Percentiles rank a stretch among this genome's conserved stretches.
phyloP scores from a whole-genome alignment of 2,797 vertebrate species.

The Rhinatrema bivittatum region DNA sequence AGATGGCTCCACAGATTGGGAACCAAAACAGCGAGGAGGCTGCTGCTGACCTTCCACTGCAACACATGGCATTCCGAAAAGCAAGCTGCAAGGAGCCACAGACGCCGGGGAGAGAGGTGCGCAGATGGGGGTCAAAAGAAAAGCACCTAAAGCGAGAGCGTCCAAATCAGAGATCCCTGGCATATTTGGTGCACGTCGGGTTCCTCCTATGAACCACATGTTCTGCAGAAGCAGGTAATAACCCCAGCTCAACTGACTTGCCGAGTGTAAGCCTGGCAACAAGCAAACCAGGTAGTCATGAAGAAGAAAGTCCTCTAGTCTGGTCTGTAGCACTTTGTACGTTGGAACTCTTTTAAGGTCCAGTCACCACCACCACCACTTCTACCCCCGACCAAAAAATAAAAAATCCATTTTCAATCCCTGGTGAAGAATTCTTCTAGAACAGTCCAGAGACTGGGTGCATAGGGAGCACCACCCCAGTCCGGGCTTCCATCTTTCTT shows the following conservation, averaged over 20 bases:
- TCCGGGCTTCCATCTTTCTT: too few species aligned
- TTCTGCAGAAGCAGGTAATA: conserved; percentile 3
- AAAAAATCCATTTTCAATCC: too few species aligned
- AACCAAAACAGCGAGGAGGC: conserved; percentile 74
- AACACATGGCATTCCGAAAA: conserved; percentile 43
- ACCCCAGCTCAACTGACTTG: neutral
- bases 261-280: too few species aligned
- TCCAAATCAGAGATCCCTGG: neutral
- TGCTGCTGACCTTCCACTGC: conserved; percentile 57
- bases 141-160: conserved; percentile 6
- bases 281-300: conserved; percentile 4
- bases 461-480: too few species aligned
- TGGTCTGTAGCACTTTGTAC: neutral
- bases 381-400: too few species aligned
- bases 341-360: too few species aligned
- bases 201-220: conserved; percentile 4
- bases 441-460: too few species aligned
- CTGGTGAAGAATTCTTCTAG: too few species aligned
- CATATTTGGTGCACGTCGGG: neutral
- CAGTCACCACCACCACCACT: too few species aligned
- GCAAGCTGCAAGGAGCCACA: conserved; percentile 36
- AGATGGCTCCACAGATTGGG: conserved; percentile 75
- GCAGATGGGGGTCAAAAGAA: conserved; percentile 47
- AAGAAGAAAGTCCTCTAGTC: neutral
- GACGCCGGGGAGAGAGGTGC: conserved; percentile 45